phyloP scores from a whole-genome alignment of 2,113 vertebrate species.

The Chascanopsetta lugubris region DNA sequence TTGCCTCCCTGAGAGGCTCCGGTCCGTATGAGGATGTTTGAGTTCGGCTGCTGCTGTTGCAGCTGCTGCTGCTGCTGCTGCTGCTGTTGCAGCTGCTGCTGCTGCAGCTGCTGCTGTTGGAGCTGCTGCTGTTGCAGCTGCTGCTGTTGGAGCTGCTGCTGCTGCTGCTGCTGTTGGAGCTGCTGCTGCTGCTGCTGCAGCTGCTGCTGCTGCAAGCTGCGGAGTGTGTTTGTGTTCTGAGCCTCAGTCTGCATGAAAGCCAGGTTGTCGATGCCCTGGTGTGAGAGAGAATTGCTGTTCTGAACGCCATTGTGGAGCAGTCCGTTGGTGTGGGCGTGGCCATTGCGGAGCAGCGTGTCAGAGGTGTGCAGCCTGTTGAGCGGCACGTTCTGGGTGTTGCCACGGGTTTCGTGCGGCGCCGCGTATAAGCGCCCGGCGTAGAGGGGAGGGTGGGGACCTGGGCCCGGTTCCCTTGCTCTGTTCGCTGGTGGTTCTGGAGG shows the following conservation, averaged over 20 bases:
- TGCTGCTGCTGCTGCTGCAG: too few relatives aligned
- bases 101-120: too few relatives aligned
- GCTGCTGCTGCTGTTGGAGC: too few relatives aligned
- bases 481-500: constrained; percentile 54
- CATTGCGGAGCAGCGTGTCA: constrained; percentile 44
- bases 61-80: constrained; percentile 60
- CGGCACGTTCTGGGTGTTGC: constrained; percentile 31
- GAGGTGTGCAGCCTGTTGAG: constrained; percentile 34
- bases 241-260: constrained; percentile 44
- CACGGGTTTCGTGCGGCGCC: constrained; percentile 11
- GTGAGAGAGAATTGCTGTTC: constrained; percentile 53
- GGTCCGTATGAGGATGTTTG: constrained; percentile 75
- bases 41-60: constrained; percentile 64
- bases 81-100: constrained; percentile 54
- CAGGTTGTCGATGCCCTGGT: constrained; percentile 62
- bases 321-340: constrained; percentile 34
- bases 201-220: constrained; percentile 54
- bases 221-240: constrained; percentile 45
- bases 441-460: constrained; percentile 56
- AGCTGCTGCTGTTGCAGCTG: too few relatives aligned
- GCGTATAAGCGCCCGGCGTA: constrained; percentile 22
- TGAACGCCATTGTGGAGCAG: constrained; percentile 43
- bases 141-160: too few relatives aligned
- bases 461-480: constrained; percentile 43
- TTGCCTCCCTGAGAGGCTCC: constrained; percentile 42